Evolutionary conservation across 1,140 invertebrate genomes (phyloP).

Genomic region (Euwallacea fornicatus): DNA sequence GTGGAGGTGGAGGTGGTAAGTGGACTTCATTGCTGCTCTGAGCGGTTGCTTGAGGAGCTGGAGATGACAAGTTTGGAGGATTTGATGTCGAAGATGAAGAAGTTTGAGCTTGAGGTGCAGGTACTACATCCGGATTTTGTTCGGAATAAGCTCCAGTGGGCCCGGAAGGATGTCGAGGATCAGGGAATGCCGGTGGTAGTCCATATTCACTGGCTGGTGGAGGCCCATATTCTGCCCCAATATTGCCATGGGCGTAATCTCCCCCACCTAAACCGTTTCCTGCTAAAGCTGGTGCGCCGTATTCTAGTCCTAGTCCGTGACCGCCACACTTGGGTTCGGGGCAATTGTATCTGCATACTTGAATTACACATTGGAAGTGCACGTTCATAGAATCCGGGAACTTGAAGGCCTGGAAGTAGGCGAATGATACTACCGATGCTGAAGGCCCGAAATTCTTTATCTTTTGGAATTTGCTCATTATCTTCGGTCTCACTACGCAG

Average conservation of each 20-base stretch:
- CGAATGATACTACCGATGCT: constrained; percentile 90
- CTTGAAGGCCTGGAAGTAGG: constrained; percentile 96
- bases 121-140: constrained; percentile 76
- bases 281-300: constrained; percentile 67
- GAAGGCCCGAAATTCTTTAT: constrained; percentile 94
- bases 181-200: constrained; percentile 75
- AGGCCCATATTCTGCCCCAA: constrained; percentile 70
- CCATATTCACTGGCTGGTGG: constrained; percentile 69
- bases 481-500: constrained; percentile 88
- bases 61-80: constrained; percentile 64
- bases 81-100: constrained; percentile 68
- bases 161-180: constrained; percentile 79
- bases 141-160: constrained; percentile 80
- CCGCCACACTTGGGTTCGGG: constrained; percentile 87
- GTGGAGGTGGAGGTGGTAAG: constrained; percentile 76
- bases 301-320: constrained; percentile 62
- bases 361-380: constrained; percentile 95
- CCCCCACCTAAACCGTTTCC: constrained; percentile 60
- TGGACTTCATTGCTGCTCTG: constrained; percentile 63
- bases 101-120: constrained; percentile 74
- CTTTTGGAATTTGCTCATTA: constrained; percentile 94
- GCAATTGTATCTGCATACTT: constrained; percentile 91
- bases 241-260: constrained; percentile 67
- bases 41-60: constrained; percentile 58
- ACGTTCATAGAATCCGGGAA: constrained; percentile 97